These are phyloP conservation scores for Ibycter americanus DNA, from an alignment of 2,797 vertebrate species.

Conservation along the genomic window DNA sequence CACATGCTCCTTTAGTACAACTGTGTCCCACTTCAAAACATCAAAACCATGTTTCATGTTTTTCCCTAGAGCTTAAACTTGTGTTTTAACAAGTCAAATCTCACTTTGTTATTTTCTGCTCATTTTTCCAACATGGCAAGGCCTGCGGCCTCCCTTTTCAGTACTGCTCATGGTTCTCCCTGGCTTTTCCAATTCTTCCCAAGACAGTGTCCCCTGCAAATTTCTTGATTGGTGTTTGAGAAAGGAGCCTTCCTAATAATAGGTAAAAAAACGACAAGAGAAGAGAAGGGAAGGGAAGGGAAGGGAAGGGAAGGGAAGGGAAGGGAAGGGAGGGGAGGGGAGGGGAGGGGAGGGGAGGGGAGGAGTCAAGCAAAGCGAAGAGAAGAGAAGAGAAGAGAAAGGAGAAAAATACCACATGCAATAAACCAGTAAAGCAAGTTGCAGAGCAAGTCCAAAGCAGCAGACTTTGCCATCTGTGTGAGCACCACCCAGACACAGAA, in stretches of 20 bases:
- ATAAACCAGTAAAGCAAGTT: background rate
- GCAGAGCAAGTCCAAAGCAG: background rate
- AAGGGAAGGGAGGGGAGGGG: fast-evolving
- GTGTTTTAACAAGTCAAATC: constrained; percentile 57
- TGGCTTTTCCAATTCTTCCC: background rate
- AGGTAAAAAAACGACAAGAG: too few species aligned
- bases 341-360: background rate
- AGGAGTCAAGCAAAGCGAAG: too few species aligned
- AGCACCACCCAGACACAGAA: background rate
- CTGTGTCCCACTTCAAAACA: constrained; percentile 49
- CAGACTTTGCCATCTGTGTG: background rate
- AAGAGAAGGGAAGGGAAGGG: fast-evolving
- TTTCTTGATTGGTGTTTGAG: background rate
- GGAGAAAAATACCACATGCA: background rate
- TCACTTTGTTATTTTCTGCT: constrained; percentile 44
- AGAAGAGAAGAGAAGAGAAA: too few species aligned
- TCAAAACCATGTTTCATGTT: constrained; percentile 58
- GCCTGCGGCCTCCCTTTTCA: background rate
- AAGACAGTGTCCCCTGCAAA: background rate
- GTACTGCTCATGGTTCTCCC: background rate
- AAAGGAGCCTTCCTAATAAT: background rate
- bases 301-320: fast-evolving
- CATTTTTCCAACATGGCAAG: background rate
- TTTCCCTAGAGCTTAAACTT: constrained; percentile 54
- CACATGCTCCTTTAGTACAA: background rate